Evolutionary conservation across 2,797 vertebrate species (phyloP), one percentile per base, ranked within the genome.

Genomic region (Urosaurus nigricauda): DNA sequence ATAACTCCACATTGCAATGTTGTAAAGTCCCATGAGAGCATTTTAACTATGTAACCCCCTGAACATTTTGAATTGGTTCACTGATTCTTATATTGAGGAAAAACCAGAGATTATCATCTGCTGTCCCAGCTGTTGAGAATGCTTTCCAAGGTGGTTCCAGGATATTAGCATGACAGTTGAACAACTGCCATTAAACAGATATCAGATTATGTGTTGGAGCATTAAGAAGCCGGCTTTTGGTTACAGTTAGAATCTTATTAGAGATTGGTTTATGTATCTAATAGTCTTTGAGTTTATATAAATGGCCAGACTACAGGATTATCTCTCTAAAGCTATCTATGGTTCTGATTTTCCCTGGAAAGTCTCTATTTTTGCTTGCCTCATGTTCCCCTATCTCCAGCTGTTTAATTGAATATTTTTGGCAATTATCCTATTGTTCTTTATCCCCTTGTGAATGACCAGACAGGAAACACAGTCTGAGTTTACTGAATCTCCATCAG

Each of bases 161-260:
- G 35, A 58, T 78, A 84, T 84, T 79, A 84, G 47, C 75, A 56
- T 58, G 65, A 88, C 51, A 88, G 63, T 70, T 35, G 35, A 88
- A 84, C 35, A 84, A 84, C 70, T 78, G 82, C 51, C 63, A 84
- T 83, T 79, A 77, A 70, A 78, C 74, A 70, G 51, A 88, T 71
- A 40, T 35, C 63, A 87, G 77, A 70, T 56, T 58, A 79, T 53
- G 56, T 53, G 60, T 35, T 16, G 58, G 47, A 43, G 53, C 56
- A 84, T 71, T 84, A 79, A 75, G 84, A 78, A 37, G 13, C 43
- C 78, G 51, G 43, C 77, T 68, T 79, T 87, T 19, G 5, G 77
- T 80, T 70, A 71, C 63, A 40, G 75, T 84, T 79, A 43, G 65
- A 79, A 71, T 78, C 63, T 40, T 87, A 80, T 80, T 87, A 71